Base-by-base conservation (phyloP, 2,113 vertebrate genomes). In the Tachysurus vachellii region DNA sequence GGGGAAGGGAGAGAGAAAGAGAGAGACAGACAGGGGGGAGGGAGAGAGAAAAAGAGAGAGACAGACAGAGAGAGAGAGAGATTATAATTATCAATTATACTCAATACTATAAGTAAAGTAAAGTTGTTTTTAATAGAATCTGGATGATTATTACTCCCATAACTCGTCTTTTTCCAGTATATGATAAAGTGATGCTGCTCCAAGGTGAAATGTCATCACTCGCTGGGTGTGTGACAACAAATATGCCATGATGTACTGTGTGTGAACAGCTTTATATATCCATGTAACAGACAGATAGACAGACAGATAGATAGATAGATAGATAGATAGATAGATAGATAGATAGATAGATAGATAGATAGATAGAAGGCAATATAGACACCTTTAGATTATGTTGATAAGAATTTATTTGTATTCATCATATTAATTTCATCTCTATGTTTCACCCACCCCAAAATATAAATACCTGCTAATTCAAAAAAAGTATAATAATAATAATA, bases 401-500 rank as follows among this genome's bases (percentile, higher is more conserved):
- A 93, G 92, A 95, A 95, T 95, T 94, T 90, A 94, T 94, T 95
- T 95, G 92, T 95, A 95, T 95, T 95, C 90, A 94, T 93, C 92
- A 92, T 94, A 88, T 92, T 95, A 93, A 94, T 94, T 93, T 94
- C 92, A 95, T 93, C 92, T 95, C 93, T 95, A 94, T 90, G 91
- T 94, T 93, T 94, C 93, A 93, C 94, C 94, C 94, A 93, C 92
- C 95, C 94, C 87, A 94, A 95, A 95, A 96, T 96, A 96, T 95
- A 96, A 95, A 95, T 94, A 95, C 91, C 91, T 92, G 93, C 92
- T 94, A 94, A 94, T 93, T 94, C 90, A 90, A 94, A 94, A 94
- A 91, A 80, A 61, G 19, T 71, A 85, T 73, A 82, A 82, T 80
- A 68, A 88, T 59, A 56, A 79, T 56, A 17, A 42, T 57, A 57